Evolutionary conservation across 1,140 invertebrate genomes (phyloP).

Genomic region (Globodera rostochiensis): DNA sequence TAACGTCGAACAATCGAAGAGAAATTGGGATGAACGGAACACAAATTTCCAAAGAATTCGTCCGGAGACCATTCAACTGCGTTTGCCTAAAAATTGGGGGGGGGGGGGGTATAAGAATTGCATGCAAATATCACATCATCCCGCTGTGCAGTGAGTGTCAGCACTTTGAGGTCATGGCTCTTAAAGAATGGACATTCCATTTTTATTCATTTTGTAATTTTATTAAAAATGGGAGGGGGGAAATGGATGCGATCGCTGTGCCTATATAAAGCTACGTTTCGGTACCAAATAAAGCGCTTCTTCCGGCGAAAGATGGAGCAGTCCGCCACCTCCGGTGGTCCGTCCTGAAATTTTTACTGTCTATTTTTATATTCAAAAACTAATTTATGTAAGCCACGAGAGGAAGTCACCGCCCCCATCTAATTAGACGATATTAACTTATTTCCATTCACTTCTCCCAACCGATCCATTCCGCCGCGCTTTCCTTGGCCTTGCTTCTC

Average conservation of each 20-base stretch:
- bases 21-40: conserved; percentile 8
- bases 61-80: neutral
- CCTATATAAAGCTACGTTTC: neutral
- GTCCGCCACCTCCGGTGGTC: conserved; percentile 17
- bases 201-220: neutral
- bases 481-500: conserved; percentile 14
- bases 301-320: conserved; percentile 28
- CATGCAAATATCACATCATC: neutral
- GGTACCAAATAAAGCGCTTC: conserved; percentile 28
- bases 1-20: conserved; percentile 21
- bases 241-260: too few relatives aligned
- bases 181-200: neutral
- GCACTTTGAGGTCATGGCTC: neutral
- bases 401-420: too few relatives aligned
- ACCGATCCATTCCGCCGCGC: conserved; percentile 21
- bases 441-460: neutral
- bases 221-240: too few relatives aligned
- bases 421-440: neutral
- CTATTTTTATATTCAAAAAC: neutral
- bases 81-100: conserved; percentile 9
- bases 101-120: too few relatives aligned
- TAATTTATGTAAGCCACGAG: too few relatives aligned
- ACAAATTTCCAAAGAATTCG: conserved; percentile 17
- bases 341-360: neutral
- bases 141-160: neutral